phyloP scores from a whole-genome alignment of 2,113 vertebrate genomes.

The Dromiciops gliroides region DNA sequence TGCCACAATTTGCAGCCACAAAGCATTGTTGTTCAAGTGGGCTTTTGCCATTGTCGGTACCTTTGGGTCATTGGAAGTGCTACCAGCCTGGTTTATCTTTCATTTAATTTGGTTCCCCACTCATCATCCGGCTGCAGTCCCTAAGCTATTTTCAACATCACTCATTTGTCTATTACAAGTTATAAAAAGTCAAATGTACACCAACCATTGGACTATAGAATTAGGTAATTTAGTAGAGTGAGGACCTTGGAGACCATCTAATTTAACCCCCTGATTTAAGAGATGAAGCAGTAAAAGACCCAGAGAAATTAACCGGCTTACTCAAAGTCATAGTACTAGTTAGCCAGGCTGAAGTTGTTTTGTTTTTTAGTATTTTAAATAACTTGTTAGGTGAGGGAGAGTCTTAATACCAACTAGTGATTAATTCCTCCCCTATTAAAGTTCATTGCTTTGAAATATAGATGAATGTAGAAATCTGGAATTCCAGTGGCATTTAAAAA shows the following conservation, averaged over 20 bases:
- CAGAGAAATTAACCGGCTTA: neutral
- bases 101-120: neutral
- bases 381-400: neutral
- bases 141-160: neutral
- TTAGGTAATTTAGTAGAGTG: neutral
- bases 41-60: neutral
- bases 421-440: neutral
- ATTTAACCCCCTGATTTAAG: neutral
- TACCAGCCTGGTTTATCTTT: neutral
- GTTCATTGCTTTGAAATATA: neutral
- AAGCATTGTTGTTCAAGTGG: neutral
- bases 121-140: neutral
- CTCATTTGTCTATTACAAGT: neutral
- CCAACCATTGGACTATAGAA: neutral
- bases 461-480: neutral
- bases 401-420: neutral
- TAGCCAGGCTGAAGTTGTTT: neutral
- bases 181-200: neutral
- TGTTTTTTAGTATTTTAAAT: neutral
- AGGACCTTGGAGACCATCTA: neutral
- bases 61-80: neutral
- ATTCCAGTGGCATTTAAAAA: accelerated
- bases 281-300: neutral
- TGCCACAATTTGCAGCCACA: neutral
- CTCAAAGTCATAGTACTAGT: neutral